These are phyloP conservation scores for Crotalus tigris DNA, from an alignment of 2,113 vertebrate genomes.

Conservation along the genomic window DNA sequence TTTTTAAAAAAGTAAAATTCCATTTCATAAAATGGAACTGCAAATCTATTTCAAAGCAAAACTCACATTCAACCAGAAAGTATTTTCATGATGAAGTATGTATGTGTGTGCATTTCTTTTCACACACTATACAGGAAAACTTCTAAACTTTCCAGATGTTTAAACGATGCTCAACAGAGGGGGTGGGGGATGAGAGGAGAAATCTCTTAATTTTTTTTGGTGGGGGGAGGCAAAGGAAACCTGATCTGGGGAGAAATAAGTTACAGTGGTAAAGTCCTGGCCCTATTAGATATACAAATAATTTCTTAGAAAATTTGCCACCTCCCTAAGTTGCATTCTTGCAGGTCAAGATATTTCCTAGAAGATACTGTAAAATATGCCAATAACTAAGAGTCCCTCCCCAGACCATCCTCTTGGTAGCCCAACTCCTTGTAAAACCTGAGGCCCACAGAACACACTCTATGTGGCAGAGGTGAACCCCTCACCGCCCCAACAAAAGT, in stretches of 20 bases:
- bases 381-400: fast-evolving
- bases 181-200: background rate
- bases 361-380: fast-evolving
- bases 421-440: background rate
- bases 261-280: background rate
- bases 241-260: background rate
- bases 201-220: background rate
- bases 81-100: fast-evolving
- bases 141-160: conserved; percentile 50
- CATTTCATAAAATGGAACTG: background rate
- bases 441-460: background rate
- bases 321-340: background rate
- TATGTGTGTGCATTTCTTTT: background rate
- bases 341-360: background rate
- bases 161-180: background rate
- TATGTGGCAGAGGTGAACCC: conserved; percentile 32
- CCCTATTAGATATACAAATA: background rate
- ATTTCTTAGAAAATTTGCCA: background rate
- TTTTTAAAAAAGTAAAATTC: background rate
- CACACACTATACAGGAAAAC: conserved; percentile 34
- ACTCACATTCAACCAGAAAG: background rate
- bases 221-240: background rate
- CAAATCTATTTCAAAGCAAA: conserved; percentile 9
- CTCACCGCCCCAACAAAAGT: conserved; percentile 48
- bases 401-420: fast-evolving